Evolutionary conservation across 2,797 vertebrate species (phyloP).

Genomic region (Acipenser oxyrinchus): DNA sequence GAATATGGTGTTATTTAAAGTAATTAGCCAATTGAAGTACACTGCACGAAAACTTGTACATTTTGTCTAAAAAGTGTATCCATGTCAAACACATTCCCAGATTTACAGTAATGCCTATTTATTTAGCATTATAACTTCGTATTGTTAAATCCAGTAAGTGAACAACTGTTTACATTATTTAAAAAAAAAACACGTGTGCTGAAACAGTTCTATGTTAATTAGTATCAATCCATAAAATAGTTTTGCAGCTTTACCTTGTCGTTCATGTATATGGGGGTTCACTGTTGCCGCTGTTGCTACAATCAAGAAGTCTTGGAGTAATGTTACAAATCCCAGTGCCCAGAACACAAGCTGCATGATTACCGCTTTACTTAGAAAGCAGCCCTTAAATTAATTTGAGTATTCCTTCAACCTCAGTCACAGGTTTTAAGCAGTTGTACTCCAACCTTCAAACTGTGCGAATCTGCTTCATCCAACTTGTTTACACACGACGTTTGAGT

Average conservation of each 20-base stretch:
- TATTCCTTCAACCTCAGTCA: constrained; percentile 41
- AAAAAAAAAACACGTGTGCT: constrained; percentile 17
- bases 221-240: not conserved
- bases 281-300: constrained; percentile 57
- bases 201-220: too few species aligned
- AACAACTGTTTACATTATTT: constrained; percentile 16
- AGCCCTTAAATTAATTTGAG: constrained; percentile 35
- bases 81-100: too few species aligned
- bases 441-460: constrained; percentile 19
- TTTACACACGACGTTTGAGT: constrained; percentile 47
- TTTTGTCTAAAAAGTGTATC: too few species aligned
- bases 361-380: constrained; percentile 55
- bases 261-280: constrained; percentile 64
- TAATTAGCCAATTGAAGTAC: too few species aligned
- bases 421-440: constrained; percentile 21
- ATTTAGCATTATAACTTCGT: too few species aligned
- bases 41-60: too few species aligned
- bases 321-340: constrained; percentile 68
- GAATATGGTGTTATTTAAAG: too few species aligned
- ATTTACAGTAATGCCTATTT: too few species aligned
- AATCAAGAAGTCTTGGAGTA: constrained; percentile 67
- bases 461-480: constrained; percentile 56
- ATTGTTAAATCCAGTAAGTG: too few species aligned
- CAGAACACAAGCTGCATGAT: constrained; percentile 85
- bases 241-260: constrained; percentile 69